Conservation (phyloP, 2,888 invertebrate genomes). For the Alcis repandata region DNA sequence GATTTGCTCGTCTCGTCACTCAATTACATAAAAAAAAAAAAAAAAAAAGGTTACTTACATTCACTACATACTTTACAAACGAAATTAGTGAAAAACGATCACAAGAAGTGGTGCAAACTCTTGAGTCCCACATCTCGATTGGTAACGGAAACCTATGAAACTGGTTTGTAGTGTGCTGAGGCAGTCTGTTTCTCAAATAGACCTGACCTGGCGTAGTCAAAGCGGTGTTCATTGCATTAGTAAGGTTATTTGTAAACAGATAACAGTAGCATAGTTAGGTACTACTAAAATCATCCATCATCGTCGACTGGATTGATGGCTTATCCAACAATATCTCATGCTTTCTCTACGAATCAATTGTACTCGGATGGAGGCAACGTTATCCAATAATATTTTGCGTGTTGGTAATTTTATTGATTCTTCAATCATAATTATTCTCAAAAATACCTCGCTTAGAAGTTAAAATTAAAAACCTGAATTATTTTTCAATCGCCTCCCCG, state of each 20-base stretch:
- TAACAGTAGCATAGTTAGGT: background rate
- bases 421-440: too few species aligned
- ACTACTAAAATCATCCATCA: background rate
- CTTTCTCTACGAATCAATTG: too few species aligned
- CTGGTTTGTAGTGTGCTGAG: constrained; percentile 33
- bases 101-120: background rate
- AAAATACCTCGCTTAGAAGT: too few species aligned
- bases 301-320: background rate
- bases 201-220: constrained; percentile 45
- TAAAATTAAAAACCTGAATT: background rate
- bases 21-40: too few species aligned
- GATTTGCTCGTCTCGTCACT: too few species aligned
- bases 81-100: too few species aligned
- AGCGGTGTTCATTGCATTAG: background rate
- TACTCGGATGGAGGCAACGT: too few species aligned
- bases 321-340: too few species aligned
- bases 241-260: background rate
- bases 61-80: too few species aligned
- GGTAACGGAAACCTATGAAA: constrained; percentile 41
- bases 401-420: too few species aligned
- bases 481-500: constrained; percentile 47
- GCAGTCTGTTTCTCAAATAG: constrained; percentile 72
- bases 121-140: background rate
- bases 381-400: too few species aligned
- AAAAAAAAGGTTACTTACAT: too few species aligned